A percentile compares a stretch with the other conserved stretches of the same genome.
Evolutionary conservation across 2,797 vertebrate species (phyloP).

Genomic region (Paedocypris micromegethes): DNA sequence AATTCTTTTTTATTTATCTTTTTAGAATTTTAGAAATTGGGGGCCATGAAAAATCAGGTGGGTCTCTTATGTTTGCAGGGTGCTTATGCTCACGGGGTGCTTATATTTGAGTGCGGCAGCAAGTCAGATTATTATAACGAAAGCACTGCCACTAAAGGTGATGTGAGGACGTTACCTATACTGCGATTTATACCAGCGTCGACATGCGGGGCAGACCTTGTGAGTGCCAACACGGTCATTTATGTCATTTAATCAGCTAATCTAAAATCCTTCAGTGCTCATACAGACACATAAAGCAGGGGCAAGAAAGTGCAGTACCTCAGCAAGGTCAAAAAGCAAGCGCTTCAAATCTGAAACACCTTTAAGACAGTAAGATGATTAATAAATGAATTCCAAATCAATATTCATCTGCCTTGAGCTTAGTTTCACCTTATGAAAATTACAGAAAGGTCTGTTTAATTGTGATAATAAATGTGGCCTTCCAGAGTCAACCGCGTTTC

Average conservation of each 20-base stretch:
- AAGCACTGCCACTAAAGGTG: slow-evolving; percentile 28
- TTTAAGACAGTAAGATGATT: slow-evolving; percentile 45
- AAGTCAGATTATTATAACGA: slow-evolving; percentile 46
- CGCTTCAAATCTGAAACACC: slow-evolving; percentile 39
- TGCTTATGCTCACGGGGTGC: neutral
- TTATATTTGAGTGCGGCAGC: slow-evolving; percentile 32
- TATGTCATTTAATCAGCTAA: slow-evolving; percentile 41
- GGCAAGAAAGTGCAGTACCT: slow-evolving; percentile 27
- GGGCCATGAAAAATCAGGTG: no score
- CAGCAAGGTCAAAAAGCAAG: slow-evolving; percentile 56
- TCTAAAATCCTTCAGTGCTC: slow-evolving; percentile 31
- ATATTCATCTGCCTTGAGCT: slow-evolving; percentile 57
- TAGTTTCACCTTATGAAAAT: slow-evolving; percentile 62
- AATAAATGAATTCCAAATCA: slow-evolving; percentile 58
- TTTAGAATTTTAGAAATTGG: no score
- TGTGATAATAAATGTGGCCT: slow-evolving; percentile 67
- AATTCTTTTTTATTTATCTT: no score
- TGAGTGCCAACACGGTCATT: slow-evolving; percentile 24
- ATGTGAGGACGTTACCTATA: slow-evolving; percentile 12
- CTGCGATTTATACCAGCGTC: neutral
- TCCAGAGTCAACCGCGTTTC: slow-evolving; percentile 48
- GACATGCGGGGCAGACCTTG: slow-evolving; percentile 4
- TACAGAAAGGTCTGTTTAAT: slow-evolving; percentile 57
- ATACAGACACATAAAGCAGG: slow-evolving; percentile 31
- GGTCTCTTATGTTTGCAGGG: no score